Percentiles rank a stretch among this genome's conserved stretches.
phyloP scores from a whole-genome alignment of 1,140 invertebrate genomes.

The Aphelinus certus region DNA sequence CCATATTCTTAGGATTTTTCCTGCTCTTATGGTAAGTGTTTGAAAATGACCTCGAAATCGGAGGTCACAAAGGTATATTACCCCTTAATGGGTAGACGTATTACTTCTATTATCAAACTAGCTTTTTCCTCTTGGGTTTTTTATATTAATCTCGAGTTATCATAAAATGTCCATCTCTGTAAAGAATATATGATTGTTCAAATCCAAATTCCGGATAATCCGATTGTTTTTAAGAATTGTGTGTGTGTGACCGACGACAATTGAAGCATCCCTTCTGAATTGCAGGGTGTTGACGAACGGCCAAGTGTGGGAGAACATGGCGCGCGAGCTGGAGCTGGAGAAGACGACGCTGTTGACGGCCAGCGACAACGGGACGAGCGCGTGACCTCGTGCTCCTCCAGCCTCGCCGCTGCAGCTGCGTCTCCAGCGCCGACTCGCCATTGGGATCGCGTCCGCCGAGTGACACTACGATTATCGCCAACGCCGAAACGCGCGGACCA shows the following conservation, averaged over 20 bases:
- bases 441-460: too few species aligned
- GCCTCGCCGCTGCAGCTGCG: constrained; percentile 37
- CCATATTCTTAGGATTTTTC: too few species aligned
- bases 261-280: not conserved
- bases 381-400: constrained; percentile 49
- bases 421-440: not conserved
- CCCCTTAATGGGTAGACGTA: too few species aligned
- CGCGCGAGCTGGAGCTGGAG: constrained; percentile 51
- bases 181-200: not conserved
- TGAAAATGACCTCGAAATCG: too few species aligned
- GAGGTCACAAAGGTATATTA: too few species aligned
- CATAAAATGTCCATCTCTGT: constrained; percentile 16
- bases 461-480: too few species aligned
- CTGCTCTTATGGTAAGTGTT: too few species aligned
- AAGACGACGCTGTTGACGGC: constrained; percentile 44
- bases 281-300: constrained; percentile 59
- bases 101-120: too few species aligned
- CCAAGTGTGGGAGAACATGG: constrained; percentile 59
- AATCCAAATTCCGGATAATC: not conserved
- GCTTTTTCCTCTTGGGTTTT: not conserved
- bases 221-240: constrained; percentile 14
- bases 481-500: too few species aligned
- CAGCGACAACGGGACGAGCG: constrained; percentile 44
- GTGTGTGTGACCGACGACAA: not conserved
- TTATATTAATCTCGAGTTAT: constrained; percentile 6